A percentile compares a stretch with the other conserved stretches of the same genome.
Conservation (phyloP, 53 echinoderm and acorn worm species). For the Arbacia lixula region DNA sequence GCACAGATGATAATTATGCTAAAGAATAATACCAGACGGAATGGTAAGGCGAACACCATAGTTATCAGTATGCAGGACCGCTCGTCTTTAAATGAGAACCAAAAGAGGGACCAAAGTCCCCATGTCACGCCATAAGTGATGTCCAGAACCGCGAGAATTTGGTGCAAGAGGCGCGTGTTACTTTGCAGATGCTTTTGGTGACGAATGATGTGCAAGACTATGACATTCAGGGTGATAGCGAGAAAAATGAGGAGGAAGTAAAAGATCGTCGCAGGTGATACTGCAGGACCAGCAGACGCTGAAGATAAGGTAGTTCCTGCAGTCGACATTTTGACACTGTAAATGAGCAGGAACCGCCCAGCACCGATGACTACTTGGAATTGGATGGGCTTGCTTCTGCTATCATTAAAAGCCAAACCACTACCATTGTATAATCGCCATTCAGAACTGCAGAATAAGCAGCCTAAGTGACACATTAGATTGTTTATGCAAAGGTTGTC, state of each 20-base stretch:
- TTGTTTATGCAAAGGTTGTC: no score
- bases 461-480: no score
- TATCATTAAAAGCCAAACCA: no score
- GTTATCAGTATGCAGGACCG: background rate
- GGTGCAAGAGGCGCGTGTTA: background rate
- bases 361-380: no score
- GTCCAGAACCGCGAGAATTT: background rate
- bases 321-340: no score
- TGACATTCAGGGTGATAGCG: background rate
- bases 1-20: background rate
- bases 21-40: background rate
- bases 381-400: no score
- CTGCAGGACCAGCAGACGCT: no score
- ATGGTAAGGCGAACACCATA: background rate
- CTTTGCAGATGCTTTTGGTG: background rate
- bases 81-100: background rate
- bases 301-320: no score
- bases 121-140: background rate
- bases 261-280: no score
- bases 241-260: conserved; percentile 4
- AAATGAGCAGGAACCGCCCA: no score
- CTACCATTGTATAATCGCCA: no score
- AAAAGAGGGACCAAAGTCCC: conserved; percentile 1
- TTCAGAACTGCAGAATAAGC: no score
- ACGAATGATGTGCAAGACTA: background rate